phyloP scores from a whole-genome alignment of 2,888 invertebrate species.

The Apodemia zela region DNA sequence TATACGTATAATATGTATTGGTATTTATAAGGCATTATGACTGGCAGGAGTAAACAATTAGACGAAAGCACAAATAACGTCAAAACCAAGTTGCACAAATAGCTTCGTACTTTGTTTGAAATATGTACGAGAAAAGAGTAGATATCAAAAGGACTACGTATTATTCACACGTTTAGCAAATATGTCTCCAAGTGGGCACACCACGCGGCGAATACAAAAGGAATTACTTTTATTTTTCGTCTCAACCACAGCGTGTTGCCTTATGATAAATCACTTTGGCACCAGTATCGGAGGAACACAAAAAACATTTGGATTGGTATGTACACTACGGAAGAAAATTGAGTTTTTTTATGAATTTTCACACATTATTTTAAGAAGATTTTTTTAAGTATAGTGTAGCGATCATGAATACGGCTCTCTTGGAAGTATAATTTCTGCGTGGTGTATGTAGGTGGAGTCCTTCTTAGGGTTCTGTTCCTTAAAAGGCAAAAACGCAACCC shows the following conservation, averaged over 20 bases:
- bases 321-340: not conserved
- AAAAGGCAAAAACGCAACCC: too few relatives aligned
- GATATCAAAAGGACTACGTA: slow-evolving; percentile 37
- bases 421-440: too few relatives aligned
- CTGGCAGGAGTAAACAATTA: too few relatives aligned
- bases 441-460: too few relatives aligned
- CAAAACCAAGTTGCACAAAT: not conserved
- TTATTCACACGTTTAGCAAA: slow-evolving; percentile 71
- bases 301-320: slow-evolving; percentile 54
- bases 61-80: not conserved
- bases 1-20: too few relatives aligned
- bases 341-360: too few relatives aligned
- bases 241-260: slow-evolving; percentile 71
- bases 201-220: slow-evolving; percentile 66
- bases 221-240: slow-evolving; percentile 73
- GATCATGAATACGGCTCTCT: too few relatives aligned
- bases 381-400: too few relatives aligned
- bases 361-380: too few relatives aligned
- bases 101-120: not conserved
- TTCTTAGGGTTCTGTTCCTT: too few relatives aligned
- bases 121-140: not conserved
- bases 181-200: slow-evolving; percentile 52
- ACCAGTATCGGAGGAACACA: slow-evolving; percentile 50
- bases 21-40: too few relatives aligned
- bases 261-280: slow-evolving; percentile 75